Conservation (phyloP, 1,140 invertebrate genomes). For the Heliothis virescens region DNA sequence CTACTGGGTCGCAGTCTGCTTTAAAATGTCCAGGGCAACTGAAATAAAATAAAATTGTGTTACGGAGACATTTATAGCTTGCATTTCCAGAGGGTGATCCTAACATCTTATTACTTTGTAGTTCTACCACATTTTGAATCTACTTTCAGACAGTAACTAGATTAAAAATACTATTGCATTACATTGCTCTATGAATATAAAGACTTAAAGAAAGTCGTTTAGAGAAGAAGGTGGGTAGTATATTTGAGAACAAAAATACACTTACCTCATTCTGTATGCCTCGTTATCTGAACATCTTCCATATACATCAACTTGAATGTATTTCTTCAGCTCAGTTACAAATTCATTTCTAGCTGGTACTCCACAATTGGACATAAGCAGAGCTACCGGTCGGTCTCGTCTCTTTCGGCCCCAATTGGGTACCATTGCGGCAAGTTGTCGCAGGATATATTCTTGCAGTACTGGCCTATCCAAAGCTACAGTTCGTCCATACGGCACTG, state of each 20-base stretch:
- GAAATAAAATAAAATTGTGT: conserved; percentile 63
- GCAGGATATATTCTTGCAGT: conserved; percentile 17
- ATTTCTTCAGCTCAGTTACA: conserved; percentile 84
- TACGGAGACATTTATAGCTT: neutral
- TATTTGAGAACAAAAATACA: neutral
- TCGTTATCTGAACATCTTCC: conserved; percentile 68
- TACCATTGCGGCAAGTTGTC: conserved; percentile 56
- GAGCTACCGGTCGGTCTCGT: conserved; percentile 82
- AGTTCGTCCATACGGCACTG: conserved; percentile 89
- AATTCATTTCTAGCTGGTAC: conserved; percentile 87
- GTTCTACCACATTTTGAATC: too few species aligned
- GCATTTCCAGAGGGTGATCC: neutral
- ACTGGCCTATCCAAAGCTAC: conserved; percentile 69
- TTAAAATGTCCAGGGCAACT: conserved; percentile 88
- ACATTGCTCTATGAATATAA: too few species aligned
- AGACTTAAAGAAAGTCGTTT: too few species aligned
- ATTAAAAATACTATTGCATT: too few species aligned
- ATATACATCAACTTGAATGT: conserved; percentile 70
- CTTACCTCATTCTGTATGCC: conserved; percentile 58
- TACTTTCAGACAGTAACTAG: too few species aligned
- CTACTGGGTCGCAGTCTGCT: conserved; percentile 86
- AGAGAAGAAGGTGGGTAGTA: too few species aligned
- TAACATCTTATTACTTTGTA: neutral
- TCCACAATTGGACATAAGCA: conserved; percentile 89
- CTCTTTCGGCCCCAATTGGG: conserved; percentile 59